phyloP scores from a whole-genome alignment of 2,888 invertebrate genomes.

The Sarcophaga rosellei region DNA sequence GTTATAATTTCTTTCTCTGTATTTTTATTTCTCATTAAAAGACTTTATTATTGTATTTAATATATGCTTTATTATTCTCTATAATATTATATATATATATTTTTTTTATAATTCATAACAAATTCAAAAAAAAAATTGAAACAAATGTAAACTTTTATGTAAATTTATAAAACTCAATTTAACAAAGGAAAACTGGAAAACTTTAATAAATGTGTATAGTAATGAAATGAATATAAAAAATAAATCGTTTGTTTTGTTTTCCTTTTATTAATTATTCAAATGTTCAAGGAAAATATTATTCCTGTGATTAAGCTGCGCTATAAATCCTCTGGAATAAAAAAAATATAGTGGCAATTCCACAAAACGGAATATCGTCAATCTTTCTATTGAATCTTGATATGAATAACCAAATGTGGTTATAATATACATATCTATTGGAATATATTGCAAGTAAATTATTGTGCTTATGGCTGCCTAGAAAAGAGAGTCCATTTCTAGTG shows the following conservation, averaged over 20 bases:
- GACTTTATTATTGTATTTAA: constrained; percentile 57
- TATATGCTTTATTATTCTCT: constrained; percentile 63
- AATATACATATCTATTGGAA: no score
- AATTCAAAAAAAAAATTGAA: constrained; percentile 20
- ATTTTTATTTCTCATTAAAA: constrained; percentile 50
- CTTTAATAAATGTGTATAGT: constrained; percentile 69
- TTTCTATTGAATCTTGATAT: no score
- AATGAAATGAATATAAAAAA: constrained; percentile 64
- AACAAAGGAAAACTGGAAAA: constrained; percentile 50
- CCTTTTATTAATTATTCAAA: no score
- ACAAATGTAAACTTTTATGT: constrained; percentile 66
- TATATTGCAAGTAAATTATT: no score
- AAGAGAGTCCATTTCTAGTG: no score
- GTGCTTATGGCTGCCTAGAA: no score
- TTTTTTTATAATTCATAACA: constrained; percentile 69
- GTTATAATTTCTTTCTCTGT: constrained; percentile 33
- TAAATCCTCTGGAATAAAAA: no score
- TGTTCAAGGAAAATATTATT: no score
- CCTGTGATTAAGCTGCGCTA: no score
- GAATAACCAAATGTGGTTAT: no score
- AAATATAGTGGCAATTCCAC: no score
- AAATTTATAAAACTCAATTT: constrained; percentile 66
- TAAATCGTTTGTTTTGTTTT: not conserved
- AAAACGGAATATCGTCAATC: no score
- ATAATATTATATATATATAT: constrained; percentile 54